Base-by-base conservation (phyloP, 1,140 invertebrate species). In the Oscheius sp. region DNA sequence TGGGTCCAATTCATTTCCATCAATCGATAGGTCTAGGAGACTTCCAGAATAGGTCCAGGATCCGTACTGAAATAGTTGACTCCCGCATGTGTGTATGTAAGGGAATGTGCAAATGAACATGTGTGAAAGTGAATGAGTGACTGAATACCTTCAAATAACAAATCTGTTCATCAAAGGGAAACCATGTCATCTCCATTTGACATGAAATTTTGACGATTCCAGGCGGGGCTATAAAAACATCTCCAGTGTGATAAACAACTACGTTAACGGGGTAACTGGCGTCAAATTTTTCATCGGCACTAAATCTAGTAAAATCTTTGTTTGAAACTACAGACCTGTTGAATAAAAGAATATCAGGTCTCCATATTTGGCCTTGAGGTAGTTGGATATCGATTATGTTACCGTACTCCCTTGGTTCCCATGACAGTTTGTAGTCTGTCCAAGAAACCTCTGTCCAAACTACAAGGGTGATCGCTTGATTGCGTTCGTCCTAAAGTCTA, bases 201-300 rank as follows among this genome's bases (percentile, higher is more conserved):
- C 72, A 74, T 13, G 72, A 67, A 20, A 74, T 42, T 35, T 46
- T 49, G 36, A 74, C 36, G 0, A 74, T 74, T 23, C 55, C 72
- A 45, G 65, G 95, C 75, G 95, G 95, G 81, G 98, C 91, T 88
- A 96, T 97, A 70, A 93, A 88, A 86, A 94, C 95, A 80, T 91
- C 92, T 73, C 95, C 96, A 87, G 95, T 94, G 88, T 91, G 91
- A 78, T 90, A 90, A 70, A 98, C 93, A 77, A 98, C 94, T 84
- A 97, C 93, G 88, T 98, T 98, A 76, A 94, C 96, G 77, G 92
- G 93, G 87, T 92, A 98, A 78, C 94, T 97, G 78, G 94, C 93
- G 87, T 98, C 95, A 88, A 98, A 98, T 80, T 92, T 93, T 87
- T 98, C 94, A 87, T 98, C 94, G 83, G 95, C 95, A 88, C 95